Percentiles rank a stretch among this genome's conserved stretches.
Evolutionary conservation across 2,797 vertebrate species (phyloP).

Genomic region (Rhynchonycteris naso): DNA sequence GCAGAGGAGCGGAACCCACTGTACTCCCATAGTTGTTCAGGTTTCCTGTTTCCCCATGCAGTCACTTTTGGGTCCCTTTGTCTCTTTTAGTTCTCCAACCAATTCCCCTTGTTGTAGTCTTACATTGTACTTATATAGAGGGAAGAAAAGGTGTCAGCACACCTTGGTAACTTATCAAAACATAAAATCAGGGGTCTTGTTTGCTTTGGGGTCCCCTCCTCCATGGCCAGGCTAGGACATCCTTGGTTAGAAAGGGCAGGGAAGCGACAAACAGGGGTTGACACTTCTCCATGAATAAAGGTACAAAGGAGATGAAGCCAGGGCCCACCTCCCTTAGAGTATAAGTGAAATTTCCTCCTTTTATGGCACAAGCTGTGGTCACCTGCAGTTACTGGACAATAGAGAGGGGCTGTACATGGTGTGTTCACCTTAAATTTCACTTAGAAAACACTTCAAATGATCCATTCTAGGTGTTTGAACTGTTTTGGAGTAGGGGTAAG

Average conservation of each 20-base stretch:
- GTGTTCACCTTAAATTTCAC: background rate
- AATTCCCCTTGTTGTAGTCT: background rate
- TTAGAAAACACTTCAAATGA: background rate
- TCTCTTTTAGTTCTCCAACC: background rate
- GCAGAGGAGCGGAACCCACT: background rate
- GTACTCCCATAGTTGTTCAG: background rate
- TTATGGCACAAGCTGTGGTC: background rate
- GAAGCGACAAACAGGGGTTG: background rate
- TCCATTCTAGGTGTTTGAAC: background rate
- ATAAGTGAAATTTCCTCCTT: too few relatives aligned
- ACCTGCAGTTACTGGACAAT: accelerated
- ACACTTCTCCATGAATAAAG: background rate
- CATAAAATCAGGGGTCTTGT: accelerated
- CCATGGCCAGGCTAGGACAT: background rate
- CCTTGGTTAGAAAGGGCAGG: background rate
- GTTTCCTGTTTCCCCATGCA: background rate
- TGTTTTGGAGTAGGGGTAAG: background rate
- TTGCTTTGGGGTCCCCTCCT: background rate
- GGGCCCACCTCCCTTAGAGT: background rate
- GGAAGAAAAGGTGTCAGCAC: background rate
- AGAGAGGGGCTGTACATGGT: background rate
- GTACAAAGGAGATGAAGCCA: background rate
- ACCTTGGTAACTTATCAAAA: background rate
- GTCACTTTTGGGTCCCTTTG: background rate
- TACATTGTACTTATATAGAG: background rate